Evolutionary conservation across 2,888 invertebrate genomes (phyloP).

Genomic region (Cerceris rybyensis): DNA sequence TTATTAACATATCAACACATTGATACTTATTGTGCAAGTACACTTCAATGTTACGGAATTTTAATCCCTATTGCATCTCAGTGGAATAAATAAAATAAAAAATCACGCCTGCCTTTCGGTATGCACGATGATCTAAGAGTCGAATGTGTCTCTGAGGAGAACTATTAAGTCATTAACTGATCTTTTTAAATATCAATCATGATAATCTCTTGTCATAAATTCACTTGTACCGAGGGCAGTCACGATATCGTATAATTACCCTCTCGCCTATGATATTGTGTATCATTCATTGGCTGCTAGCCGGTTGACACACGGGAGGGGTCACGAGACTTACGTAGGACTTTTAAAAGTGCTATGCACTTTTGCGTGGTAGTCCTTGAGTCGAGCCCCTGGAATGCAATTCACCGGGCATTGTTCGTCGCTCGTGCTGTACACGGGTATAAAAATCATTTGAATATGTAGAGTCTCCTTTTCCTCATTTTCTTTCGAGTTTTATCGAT

Average conservation of each 20-base stretch:
- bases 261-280: background rate
- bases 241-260: background rate
- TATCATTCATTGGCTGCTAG: constrained; percentile 1
- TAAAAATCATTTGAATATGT: constrained; percentile 65
- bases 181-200: no score
- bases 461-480: constrained; percentile 20
- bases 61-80: no score
- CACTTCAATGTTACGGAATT: no score
- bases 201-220: no score
- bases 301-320: background rate
- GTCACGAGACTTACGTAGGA: constrained; percentile 42
- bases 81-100: no score
- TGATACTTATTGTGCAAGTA: no score
- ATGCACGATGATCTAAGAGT: no score
- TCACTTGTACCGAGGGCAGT: background rate
- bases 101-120: no score
- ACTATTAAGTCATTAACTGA: no score
- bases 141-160: no score
- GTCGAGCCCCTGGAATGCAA: constrained; percentile 76
- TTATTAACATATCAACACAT: no score
- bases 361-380: constrained; percentile 68
- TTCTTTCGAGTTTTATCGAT: constrained; percentile 1
- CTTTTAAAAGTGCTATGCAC: constrained; percentile 41
- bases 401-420: constrained; percentile 69
- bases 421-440: constrained; percentile 46